Conservation (phyloP, 2,888 invertebrate species). For the Latrodectus elegans region DNA sequence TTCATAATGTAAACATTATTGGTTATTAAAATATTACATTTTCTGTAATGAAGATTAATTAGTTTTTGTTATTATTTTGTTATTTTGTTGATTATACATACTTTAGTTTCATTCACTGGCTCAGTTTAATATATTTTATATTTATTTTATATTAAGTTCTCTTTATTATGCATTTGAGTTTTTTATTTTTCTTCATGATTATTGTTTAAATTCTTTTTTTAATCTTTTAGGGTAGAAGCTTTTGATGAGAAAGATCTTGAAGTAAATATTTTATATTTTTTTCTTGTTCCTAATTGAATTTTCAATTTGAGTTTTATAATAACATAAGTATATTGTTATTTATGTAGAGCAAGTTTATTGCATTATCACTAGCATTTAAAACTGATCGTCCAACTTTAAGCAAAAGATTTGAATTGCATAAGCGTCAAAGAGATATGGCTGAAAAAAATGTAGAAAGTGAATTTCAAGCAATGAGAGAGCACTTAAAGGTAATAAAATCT, state of each 20-base stretch:
- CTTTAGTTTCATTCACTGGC: too few relatives aligned
- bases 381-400: slow-evolving; percentile 79
- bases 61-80: too few relatives aligned
- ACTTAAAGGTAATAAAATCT: slow-evolving; percentile 73
- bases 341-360: slow-evolving; percentile 78
- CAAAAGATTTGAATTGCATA: slow-evolving; percentile 78
- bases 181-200: not conserved
- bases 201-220: not conserved
- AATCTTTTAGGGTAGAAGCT: slow-evolving; percentile 69
- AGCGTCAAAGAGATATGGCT: slow-evolving; percentile 79
- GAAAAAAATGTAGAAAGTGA: slow-evolving; percentile 79
- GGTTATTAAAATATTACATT: too few relatives aligned
- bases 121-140: too few relatives aligned
- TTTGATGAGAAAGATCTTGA: slow-evolving; percentile 72
- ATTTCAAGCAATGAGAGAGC: slow-evolving; percentile 76
- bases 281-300: not conserved
- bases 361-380: slow-evolving; percentile 79
- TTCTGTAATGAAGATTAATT: too few relatives aligned
- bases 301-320: not conserved
- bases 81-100: too few relatives aligned
- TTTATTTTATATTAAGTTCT: too few relatives aligned
- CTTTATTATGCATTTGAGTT: too few relatives aligned
- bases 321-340: not conserved
- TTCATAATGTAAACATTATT: too few relatives aligned
- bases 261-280: slow-evolving; percentile 46